Conservation (phyloP, 2,888 invertebrate genomes). For the Leptinotarsa haldemani region DNA sequence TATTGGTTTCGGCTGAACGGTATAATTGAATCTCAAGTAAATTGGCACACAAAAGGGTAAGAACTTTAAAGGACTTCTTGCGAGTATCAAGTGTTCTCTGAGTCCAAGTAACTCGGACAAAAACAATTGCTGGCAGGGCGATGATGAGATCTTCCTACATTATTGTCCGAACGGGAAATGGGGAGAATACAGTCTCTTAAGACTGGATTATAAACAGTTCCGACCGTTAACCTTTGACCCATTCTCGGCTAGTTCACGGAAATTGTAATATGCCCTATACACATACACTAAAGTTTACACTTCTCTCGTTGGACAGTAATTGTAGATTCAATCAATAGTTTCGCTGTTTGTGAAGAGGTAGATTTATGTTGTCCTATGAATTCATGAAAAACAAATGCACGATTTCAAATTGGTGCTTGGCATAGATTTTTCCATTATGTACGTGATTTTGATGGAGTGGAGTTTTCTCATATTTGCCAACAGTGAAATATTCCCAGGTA, state of each 20-base stretch:
- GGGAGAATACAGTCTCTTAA: neutral
- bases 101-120: neutral
- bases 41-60: neutral
- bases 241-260: neutral
- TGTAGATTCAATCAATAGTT: too few relatives aligned
- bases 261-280: neutral
- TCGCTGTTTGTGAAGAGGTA: too few relatives aligned
- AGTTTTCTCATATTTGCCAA: too few relatives aligned
- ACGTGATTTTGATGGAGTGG: too few relatives aligned
- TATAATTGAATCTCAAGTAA: neutral
- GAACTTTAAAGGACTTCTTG: neutral
- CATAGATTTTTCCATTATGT: too few relatives aligned
- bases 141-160: neutral
- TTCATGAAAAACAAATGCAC: too few relatives aligned
- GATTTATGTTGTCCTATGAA: too few relatives aligned
- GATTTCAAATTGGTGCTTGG: too few relatives aligned
- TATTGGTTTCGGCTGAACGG: neutral
- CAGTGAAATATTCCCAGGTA: too few relatives aligned
- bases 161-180: neutral
- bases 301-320: neutral
- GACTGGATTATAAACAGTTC: slow-evolving; percentile 2
- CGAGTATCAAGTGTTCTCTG: neutral
- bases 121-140: neutral
- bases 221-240: slow-evolving; percentile 1
- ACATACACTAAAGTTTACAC: neutral